Base-by-base conservation (phyloP, 1,140 invertebrate genomes). In the Heliconius melpomene region DNA sequence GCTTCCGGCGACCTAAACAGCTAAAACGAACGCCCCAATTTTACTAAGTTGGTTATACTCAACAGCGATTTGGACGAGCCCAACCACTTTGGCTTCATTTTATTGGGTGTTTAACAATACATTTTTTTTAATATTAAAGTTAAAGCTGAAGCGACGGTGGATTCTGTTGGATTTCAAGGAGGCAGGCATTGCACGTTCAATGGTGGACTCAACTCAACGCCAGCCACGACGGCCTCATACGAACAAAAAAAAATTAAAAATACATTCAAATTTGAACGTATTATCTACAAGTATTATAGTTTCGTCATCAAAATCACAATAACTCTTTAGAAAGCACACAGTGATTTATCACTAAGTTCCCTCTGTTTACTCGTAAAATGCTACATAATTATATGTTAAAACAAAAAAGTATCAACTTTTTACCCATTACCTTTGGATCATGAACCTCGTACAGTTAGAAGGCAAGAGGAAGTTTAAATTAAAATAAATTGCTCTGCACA, bases 21-120 rank as follows among this genome's bases (percentile, higher is more conserved):
- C 75, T 77, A 77, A 76, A 77, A 77, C 72, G 77, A 81, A 77
- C 75, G 79, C 75, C 79, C 79, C 75, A 78, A 77, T 81, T 81
- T 78, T 66, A 60, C 79, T 74, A 50, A 78, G 72, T 72, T 75
- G 79, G 60, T 78, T 79, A 79, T 79, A 72, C 77, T 74, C 75
- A 75, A 82, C 70, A 73, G 77, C 78, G 77, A 76, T 74, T 74
- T 57, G 77, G 75, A 82, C 75, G 74, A 76, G 70, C 74, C 54
- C 11, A 57, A 57, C 54, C 54, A 57, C 54, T 57, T 57, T 57
- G 20, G 3, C 8, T 57, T n/a, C 7, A 57, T 57, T 57, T 23
- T 57, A 57, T 57, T 23, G 20, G 54, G 20, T 57, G n/a, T 23
- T 57, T 23, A n/a, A 57, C 54, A 9, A 23, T n/a, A 23, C 7